Evolutionary conservation across 2,888 invertebrate genomes (phyloP).

Genomic region (Philonicus albiceps): DNA sequence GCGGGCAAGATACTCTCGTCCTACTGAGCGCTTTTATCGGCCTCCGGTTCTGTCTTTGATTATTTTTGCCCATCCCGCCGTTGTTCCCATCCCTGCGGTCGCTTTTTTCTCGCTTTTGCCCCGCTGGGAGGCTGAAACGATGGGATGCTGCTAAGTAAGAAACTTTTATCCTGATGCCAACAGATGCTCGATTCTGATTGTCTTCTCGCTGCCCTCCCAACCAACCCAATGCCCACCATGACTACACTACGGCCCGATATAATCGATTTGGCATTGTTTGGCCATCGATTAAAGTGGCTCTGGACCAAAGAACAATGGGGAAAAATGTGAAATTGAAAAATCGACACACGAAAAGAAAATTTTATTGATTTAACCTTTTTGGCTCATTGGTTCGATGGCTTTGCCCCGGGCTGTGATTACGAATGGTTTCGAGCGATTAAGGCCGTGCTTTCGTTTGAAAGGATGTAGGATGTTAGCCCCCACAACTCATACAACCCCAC

Average conservation of each 20-base stretch:
- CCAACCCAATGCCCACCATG: background rate
- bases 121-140: background rate
- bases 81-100: background rate
- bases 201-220: conserved; percentile 32
- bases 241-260: conserved; percentile 24
- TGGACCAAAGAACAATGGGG: conserved; percentile 27
- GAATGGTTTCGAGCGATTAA: conserved; percentile 9
- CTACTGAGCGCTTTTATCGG: background rate
- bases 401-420: background rate
- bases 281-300: conserved; percentile 41
- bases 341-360: conserved; percentile 39
- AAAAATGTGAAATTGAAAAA: conserved; percentile 40
- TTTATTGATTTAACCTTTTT: conserved; percentile 37
- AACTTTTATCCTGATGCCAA: conserved; percentile 42
- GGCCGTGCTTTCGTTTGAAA: background rate
- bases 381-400: conserved; percentile 18
- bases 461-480: background rate
- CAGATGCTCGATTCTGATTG: conserved; percentile 35
- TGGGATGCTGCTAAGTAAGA: conserved; percentile 25
- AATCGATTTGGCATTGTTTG: conserved; percentile 44
- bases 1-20: background rate
- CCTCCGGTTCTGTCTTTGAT: conserved; percentile 30
- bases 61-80: conserved; percentile 21
- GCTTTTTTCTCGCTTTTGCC: background rate
- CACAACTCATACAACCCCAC: background rate